A percentile compares a stretch with the other conserved stretches of the same genome.
These are phyloP conservation scores for Epizoanthus stellaris DNA, from an alignment of 92 coral and sea anemone genomes.

Conservation along the genomic window DNA sequence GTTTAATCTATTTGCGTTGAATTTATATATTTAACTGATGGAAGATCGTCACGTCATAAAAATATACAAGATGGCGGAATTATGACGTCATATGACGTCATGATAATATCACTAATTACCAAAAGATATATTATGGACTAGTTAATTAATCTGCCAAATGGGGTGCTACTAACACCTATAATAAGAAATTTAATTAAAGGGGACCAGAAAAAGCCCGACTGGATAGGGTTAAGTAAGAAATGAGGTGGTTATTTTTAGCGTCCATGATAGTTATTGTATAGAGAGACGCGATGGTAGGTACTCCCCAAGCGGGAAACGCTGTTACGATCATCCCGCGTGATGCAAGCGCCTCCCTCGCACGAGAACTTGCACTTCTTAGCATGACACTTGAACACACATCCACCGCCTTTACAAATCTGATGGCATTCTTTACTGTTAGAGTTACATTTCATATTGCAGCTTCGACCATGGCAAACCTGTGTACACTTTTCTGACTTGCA, in stretches of 20 bases:
- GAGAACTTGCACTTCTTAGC: constrained; percentile 69
- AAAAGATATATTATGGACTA: no score
- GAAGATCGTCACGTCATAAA: no score
- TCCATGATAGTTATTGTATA: constrained; percentile 22
- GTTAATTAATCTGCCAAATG: no score
- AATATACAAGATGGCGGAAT: no score
- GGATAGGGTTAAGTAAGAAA: no score
- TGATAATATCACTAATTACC: no score
- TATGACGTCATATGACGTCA: no score
- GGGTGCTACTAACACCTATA: no score
- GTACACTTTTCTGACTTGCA: constrained; percentile 78
- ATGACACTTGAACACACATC: constrained; percentile 78
- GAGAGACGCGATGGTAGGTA: constrained; percentile 28
- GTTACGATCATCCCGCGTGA: constrained; percentile 28
- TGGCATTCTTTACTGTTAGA: constrained; percentile 72
- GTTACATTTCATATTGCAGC: constrained; percentile 79
- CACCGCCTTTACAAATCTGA: constrained; percentile 78
- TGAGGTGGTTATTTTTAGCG: constrained; percentile 2
- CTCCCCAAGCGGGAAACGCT: constrained; percentile 16
- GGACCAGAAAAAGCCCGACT: no score
- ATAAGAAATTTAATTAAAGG: no score
- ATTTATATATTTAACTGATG: no score
- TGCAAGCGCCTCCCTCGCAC: constrained; percentile 63
- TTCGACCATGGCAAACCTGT: constrained; percentile 73
- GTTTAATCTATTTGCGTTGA: no score